These are phyloP conservation scores for Trichomalopsis sarcophagae DNA, from an alignment of 1,140 invertebrate species.

Conservation along the genomic window DNA sequence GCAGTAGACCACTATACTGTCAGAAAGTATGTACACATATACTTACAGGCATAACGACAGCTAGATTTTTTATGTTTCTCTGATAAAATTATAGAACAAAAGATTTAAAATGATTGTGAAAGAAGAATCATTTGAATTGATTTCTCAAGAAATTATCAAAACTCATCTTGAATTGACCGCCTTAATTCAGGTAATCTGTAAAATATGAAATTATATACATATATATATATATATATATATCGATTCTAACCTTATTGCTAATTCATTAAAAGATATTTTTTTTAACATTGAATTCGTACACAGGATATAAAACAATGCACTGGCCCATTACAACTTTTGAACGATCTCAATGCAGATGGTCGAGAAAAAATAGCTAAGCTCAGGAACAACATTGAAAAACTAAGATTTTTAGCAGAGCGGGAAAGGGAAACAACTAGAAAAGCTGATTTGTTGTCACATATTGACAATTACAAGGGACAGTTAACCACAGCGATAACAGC, in stretches of 20 bases:
- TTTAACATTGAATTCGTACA: neutral
- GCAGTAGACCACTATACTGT: no score
- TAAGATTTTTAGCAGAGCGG: slow-evolving; percentile 79
- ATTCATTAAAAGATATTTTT: slow-evolving; percentile 20
- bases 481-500: slow-evolving; percentile 82
- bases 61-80: neutral
- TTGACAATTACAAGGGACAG: slow-evolving; percentile 82
- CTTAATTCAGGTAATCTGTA: slow-evolving; percentile 81
- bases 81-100: neutral
- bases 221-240: no score
- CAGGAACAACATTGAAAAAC: slow-evolving; percentile 80
- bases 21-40: no score
- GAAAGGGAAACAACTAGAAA: slow-evolving; percentile 79
- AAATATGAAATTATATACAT: no score
- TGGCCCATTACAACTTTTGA: slow-evolving; percentile 80
- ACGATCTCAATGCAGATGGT: slow-evolving; percentile 83
- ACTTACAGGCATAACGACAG: no score
- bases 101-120: slow-evolving; percentile 58
- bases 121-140: slow-evolving; percentile 58
- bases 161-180: slow-evolving; percentile 84
- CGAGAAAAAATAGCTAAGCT: slow-evolving; percentile 80
- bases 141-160: slow-evolving; percentile 81
- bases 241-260: slow-evolving; percentile 37
- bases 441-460: slow-evolving; percentile 77
- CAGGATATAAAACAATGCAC: slow-evolving; percentile 82